Conservation (phyloP, 1,140 invertebrate species). For the Monochamus saltuarius region DNA sequence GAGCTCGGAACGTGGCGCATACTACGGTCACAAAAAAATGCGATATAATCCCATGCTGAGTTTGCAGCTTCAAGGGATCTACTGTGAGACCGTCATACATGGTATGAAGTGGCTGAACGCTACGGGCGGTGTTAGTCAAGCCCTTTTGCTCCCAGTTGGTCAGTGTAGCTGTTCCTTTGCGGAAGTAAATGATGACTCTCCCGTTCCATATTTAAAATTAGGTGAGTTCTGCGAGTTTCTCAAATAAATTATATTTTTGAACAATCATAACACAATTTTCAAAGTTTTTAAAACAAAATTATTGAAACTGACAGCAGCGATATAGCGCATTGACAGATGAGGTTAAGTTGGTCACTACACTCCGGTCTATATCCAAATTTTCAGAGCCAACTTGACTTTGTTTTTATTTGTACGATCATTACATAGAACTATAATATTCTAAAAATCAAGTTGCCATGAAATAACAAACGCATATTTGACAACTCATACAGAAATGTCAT, state of each 20-base stretch:
- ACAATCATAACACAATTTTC: too few relatives aligned
- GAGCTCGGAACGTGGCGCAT: constrained; percentile 35
- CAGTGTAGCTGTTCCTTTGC: constrained; percentile 43
- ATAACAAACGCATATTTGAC: too few relatives aligned
- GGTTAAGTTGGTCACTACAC: too few relatives aligned
- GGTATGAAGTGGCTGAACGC: constrained; percentile 46
- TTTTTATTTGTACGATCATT: too few relatives aligned
- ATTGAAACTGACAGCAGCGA: too few relatives aligned
- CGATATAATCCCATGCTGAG: constrained; percentile 46
- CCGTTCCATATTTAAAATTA: constrained; percentile 44
- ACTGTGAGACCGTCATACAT: constrained; percentile 42
- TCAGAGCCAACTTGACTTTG: too few relatives aligned
- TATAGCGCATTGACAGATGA: too few relatives aligned
- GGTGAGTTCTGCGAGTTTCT: constrained; percentile 20
- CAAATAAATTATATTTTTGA: neutral
- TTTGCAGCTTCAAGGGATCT: constrained; percentile 46
- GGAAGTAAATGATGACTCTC: constrained; percentile 39
- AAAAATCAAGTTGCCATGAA: too few relatives aligned
- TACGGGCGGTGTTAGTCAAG: constrained; percentile 44
- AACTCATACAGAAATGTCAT: too few relatives aligned
- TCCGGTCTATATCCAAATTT: too few relatives aligned
- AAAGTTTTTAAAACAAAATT: too few relatives aligned
- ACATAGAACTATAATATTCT: too few relatives aligned
- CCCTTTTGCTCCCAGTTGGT: constrained; percentile 42
- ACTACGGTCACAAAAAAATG: constrained; percentile 47